Percentiles rank a stretch among this genome's conserved stretches.
Evolutionary conservation across 2,113 vertebrate genomes (phyloP).

Genomic region (Poecile atricapillus): DNA sequence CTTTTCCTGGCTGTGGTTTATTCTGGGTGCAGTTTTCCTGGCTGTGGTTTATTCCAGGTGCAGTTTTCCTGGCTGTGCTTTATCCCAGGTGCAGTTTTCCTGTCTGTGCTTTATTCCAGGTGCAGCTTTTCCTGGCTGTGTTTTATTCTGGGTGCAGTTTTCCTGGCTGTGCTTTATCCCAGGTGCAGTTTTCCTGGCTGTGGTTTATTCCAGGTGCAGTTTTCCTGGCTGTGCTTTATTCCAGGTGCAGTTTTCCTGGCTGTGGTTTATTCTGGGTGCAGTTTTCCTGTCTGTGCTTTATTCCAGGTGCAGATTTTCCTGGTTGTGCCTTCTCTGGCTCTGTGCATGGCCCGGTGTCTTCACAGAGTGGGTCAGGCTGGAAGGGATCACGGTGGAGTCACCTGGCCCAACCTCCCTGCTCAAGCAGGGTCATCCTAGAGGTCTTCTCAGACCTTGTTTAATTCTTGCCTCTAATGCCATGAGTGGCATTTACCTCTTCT

Average conservation of each 20-base stretch:
- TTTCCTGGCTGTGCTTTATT: background rate
- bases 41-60: background rate
- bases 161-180: background rate
- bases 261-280: background rate
- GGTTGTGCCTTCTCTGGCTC: background rate
- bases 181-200: background rate
- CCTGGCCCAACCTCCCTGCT: background rate
- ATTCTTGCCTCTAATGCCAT: background rate
- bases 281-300: background rate
- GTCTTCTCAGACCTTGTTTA: background rate
- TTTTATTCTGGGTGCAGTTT: background rate
- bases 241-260: background rate
- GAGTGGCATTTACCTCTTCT: background rate
- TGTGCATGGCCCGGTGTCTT: background rate
- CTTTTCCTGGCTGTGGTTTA: background rate
- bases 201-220: background rate
- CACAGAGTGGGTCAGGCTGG: background rate
- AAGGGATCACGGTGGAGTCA: background rate
- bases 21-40: background rate
- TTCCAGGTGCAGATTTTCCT: background rate
- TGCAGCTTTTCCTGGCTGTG: background rate
- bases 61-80: background rate
- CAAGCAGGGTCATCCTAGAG: background rate
- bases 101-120: background rate
- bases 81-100: background rate